Base-by-base conservation (phyloP, 2,113 vertebrate species). In the Sebastes fasciatus region DNA sequence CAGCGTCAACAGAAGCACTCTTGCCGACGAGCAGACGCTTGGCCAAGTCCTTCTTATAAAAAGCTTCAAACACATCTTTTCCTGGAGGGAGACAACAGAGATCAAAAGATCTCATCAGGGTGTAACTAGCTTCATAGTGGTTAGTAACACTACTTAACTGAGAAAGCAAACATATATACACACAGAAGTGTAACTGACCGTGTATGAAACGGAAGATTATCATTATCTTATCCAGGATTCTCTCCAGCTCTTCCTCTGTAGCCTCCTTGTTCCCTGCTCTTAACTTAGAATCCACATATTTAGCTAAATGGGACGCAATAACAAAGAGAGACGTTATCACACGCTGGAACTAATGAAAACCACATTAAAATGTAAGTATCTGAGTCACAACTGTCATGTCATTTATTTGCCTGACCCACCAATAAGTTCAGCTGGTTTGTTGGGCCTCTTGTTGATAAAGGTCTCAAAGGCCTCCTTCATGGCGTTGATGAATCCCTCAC, bases 401-500 rank as follows among this genome's bases (percentile, higher is more conserved):
- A 6, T 72, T 26, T 46, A n/a, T 72, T 69, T 11, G 12, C 1
- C 11, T 49, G 74, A 91, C 93, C 0, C 34, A 99, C 98, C 97
- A 79, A 99, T 99, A 52, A 99, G 97, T 92, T 99, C 98, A 81
- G 98, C 98, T 66, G 98, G 98, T 89, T 99, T 99, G 94, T 99
- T 99, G 87, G 98, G 98, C 93, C 98, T 96, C 94, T 99, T 99
- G 95, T 99, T 99, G 93, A 99, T 99, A 80, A 99, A 99, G 2
- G 97, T 98, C 96, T 99, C 98, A 89, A 99, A 99, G 55, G 98
- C 98, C 96, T 99, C 98, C 94, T 99, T 99, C 98, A 99, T 99
- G 72, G 98, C 97, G 77, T 99, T 99, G 91, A 99, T 97, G 95
- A 99, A 99, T 82, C 97, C 97, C 91, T 99, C 98, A 66, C 97